Base-by-base conservation (phyloP, 2,888 invertebrate species). In the Therioaphis trifolii region DNA sequence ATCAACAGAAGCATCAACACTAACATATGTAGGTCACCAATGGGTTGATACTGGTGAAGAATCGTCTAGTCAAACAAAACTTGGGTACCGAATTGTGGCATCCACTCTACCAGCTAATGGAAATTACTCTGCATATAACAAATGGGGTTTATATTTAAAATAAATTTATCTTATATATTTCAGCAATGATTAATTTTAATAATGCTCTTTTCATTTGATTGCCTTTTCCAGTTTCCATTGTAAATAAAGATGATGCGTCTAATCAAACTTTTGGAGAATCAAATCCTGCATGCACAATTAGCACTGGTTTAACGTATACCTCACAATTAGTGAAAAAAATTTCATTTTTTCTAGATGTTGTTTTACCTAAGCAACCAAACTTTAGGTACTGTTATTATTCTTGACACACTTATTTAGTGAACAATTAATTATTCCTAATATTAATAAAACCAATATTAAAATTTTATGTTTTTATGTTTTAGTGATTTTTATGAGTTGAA, bases 51-150 rank as follows among this genome's bases (percentile, higher is more conserved):
- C 91, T 63, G 93, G 93, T 87, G 92, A 92, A 86, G 91, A 91
- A 69, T 85, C 84, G 85, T 63, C 82, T 0, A 72, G 63, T 24
- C 49, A 82, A 40, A 91, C 92, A 85, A 93, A 94, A 88, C 89
- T 92, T 86, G 93, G 93, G 86, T 93, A 94, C 89, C 91, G 92
- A 69, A 94, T 97, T 85, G 94, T 95, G 55, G 94, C 94, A n/a
- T 95, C 97, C 0, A 93, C 94, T 87, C 89, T 96, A 86, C 95
- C 95, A 85, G 93, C 93, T 4, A 94, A 94, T 86, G 96, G 95
- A 0, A 95, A 96, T 89, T 95, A 95, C 88, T 92, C 94, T 12
- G 93, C 92, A 86, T 96, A 92, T 89, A 92, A 90, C 88, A 90
- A 93, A 86, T 96, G 94, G 94, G 92, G 96, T 93, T 90, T 91